phyloP scores from a whole-genome alignment of 1,140 invertebrate species.

The Dendroctonus valens region DNA sequence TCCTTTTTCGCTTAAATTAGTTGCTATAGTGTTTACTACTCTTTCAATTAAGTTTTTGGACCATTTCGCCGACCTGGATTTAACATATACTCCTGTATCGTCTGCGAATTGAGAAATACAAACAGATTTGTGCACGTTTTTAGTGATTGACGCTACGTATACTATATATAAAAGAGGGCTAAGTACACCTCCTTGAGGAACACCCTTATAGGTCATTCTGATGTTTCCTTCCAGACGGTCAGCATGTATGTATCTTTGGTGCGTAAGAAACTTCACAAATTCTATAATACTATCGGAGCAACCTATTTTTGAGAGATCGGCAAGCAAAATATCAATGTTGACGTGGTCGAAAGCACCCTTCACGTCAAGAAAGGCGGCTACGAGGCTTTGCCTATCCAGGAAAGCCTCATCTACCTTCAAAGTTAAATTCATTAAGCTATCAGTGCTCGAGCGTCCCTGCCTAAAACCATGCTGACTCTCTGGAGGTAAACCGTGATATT shows the following conservation, averaged over 20 bases:
- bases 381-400: neutral
- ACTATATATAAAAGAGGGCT: neutral
- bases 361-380: neutral
- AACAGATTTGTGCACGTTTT: no score
- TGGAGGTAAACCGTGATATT: neutral
- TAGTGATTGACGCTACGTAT: neutral
- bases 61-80: no score
- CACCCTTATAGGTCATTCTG: neutral
- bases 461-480: neutral
- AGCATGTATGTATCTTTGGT: neutral
- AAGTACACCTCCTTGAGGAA: neutral
- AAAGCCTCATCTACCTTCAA: constrained; percentile 1
- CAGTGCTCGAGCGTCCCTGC: neutral
- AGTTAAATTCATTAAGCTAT: neutral
- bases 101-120: no score
- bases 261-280: neutral
- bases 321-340: neutral
- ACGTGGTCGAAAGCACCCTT: neutral
- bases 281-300: neutral
- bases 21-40: no score
- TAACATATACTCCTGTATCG: no score
- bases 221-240: neutral
- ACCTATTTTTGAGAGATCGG: neutral
- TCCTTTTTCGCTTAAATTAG: no score
- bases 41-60: no score